Conservation (phyloP, 2,888 invertebrate genomes). For the Elaeidobius kamerunicus region DNA sequence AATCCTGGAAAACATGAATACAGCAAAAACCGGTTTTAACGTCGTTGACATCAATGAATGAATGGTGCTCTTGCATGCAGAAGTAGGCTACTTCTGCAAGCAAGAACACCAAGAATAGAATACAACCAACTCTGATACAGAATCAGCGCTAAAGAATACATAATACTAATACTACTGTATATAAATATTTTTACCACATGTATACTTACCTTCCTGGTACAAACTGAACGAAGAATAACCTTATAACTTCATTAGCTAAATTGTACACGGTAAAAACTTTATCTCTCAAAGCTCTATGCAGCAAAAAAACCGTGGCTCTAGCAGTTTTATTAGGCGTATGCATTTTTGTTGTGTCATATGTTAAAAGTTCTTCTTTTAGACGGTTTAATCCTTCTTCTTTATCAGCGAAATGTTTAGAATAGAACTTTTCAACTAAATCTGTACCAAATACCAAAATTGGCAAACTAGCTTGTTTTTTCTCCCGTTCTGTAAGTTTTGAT, state of each 20-base stretch:
- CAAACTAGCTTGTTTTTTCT: conserved; percentile 82
- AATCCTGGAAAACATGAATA: too few relatives aligned
- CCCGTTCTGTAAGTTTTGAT: conserved; percentile 70
- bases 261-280: conserved; percentile 88
- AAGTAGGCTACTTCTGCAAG: too few relatives aligned
- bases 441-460: conserved; percentile 90
- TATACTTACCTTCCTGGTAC: conserved; percentile 75
- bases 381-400: conserved; percentile 83
- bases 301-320: conserved; percentile 72
- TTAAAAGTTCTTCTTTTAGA: conserved; percentile 57
- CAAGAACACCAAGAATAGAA: too few relatives aligned
- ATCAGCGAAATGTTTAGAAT: conserved; percentile 85
- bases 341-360: conserved; percentile 49
- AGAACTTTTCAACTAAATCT: conserved; percentile 86
- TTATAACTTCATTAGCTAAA: conserved; percentile 76
- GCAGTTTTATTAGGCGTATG: conserved; percentile 75
- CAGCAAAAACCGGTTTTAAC: too few relatives aligned
- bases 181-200: neutral
- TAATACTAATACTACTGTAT: neutral
- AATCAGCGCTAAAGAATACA: too few relatives aligned
- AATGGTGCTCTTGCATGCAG: too few relatives aligned
- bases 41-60: too few relatives aligned
- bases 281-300: conserved; percentile 79
- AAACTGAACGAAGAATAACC: conserved; percentile 78
- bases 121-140: too few relatives aligned